phyloP scores from a whole-genome alignment of 2,113 vertebrate species.

The Craseonycteris thonglongyai region DNA sequence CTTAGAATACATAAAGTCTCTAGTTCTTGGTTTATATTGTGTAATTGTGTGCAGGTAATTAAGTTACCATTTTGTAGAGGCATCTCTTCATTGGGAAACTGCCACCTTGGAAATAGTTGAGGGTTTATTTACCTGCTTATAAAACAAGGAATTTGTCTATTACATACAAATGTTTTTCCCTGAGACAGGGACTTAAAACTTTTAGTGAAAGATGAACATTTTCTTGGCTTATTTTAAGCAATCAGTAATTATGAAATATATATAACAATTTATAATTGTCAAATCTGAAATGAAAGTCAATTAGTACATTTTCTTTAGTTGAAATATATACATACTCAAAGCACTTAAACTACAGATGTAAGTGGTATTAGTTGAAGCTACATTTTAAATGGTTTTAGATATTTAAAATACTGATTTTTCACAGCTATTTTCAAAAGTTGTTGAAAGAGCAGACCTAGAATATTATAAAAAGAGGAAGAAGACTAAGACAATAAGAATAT shows the following conservation, averaged over 20 bases:
- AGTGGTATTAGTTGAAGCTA: not conserved
- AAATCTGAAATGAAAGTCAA: not conserved
- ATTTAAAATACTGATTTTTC: not conserved
- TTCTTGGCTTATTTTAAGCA: slow-evolving; percentile 18
- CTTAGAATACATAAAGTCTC: not conserved
- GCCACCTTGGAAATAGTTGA: slow-evolving; percentile 32
- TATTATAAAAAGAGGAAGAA: slow-evolving; percentile 11
- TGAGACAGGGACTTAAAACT: not conserved
- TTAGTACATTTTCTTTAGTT: not conserved
- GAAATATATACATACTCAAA: not conserved
- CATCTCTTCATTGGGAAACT: not conserved
- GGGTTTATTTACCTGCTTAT: not conserved
- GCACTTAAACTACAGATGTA: not conserved
- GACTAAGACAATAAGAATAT: not conserved
- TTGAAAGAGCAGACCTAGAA: not conserved
- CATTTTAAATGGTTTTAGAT: not conserved
- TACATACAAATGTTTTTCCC: not conserved
- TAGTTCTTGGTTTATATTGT: slow-evolving; percentile 5
- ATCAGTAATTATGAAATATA: not conserved
- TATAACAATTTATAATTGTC: not conserved
- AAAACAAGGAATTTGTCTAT: not conserved
- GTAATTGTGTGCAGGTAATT: not conserved
- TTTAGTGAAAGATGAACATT: not conserved
- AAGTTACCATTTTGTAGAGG: slow-evolving; percentile 12
- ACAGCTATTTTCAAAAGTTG: slow-evolving; percentile 8